Conservation (phyloP, 1,140 invertebrate genomes). For the Neodiprion lecontei region DNA sequence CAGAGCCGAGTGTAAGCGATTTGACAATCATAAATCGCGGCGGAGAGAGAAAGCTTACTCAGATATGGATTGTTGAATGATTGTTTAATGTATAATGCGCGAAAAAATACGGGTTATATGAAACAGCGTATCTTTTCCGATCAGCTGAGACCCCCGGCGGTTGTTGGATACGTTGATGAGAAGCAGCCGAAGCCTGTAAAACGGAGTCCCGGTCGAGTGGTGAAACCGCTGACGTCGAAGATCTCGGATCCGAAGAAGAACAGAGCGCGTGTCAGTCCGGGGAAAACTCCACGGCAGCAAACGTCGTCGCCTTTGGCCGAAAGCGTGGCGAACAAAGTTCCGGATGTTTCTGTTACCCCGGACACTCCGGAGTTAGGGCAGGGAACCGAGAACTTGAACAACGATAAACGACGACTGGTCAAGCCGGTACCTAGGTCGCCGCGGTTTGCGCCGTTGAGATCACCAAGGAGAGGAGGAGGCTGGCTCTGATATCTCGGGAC, state of each 20-base stretch:
- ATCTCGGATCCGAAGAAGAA: neutral
- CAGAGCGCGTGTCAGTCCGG: slow-evolving; percentile 1
- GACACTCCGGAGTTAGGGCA: slow-evolving; percentile 23
- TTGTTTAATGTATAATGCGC: neutral
- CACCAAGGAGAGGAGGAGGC: slow-evolving; percentile 29
- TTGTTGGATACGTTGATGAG: slow-evolving; percentile 36
- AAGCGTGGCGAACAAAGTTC: slow-evolving; percentile 33
- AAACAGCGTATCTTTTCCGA: neutral
- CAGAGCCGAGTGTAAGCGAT: neutral
- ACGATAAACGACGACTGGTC: slow-evolving; percentile 32
- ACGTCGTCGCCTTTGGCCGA: slow-evolving; percentile 9
- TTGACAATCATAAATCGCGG: neutral
- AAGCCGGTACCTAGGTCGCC: slow-evolving; percentile 35
- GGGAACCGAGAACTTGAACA: slow-evolving; percentile 8
- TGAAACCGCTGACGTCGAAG: slow-evolving; percentile 33
- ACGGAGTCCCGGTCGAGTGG: slow-evolving; percentile 26
- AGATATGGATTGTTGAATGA: neutral
- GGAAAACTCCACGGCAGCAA: neutral
- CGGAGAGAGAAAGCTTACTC: neutral
- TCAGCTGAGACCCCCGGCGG: slow-evolving; percentile 19
- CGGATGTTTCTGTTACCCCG: slow-evolving; percentile 33
- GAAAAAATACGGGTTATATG: neutral
- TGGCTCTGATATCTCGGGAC: slow-evolving; percentile 30
- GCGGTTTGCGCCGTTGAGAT: slow-evolving; percentile 22
- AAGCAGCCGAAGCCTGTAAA: slow-evolving; percentile 25